Evolutionary conservation across 1,140 invertebrate species (phyloP).

Genomic region (Apis laboriosa): DNA sequence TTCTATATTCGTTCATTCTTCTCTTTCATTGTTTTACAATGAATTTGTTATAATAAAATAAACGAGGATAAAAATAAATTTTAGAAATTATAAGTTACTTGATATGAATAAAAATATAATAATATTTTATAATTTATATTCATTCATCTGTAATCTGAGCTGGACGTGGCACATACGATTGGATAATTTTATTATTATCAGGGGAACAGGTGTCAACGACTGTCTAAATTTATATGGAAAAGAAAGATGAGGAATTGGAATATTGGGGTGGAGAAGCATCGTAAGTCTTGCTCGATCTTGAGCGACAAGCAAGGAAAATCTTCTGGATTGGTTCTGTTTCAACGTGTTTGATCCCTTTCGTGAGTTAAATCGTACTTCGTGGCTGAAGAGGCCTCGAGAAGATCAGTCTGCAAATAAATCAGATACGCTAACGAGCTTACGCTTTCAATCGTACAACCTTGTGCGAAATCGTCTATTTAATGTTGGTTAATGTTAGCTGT

Average conservation of each 20-base stretch:
- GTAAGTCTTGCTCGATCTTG: slow-evolving; percentile 6
- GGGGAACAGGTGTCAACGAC: background rate
- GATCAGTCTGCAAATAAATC: slow-evolving; percentile 42
- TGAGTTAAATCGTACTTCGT: slow-evolving; percentile 2
- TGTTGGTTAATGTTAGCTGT: background rate
- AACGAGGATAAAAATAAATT: too few relatives aligned
- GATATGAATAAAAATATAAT: too few relatives aligned
- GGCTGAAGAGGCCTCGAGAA: slow-evolving; percentile 13
- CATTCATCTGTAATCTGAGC: background rate
- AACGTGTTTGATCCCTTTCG: slow-evolving; percentile 13
- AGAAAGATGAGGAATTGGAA: background rate
- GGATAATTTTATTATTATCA: background rate
- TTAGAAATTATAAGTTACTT: too few relatives aligned
- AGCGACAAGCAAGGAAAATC: slow-evolving; percentile 13
- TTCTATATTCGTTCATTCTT: too few relatives aligned
- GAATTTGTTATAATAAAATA: too few relatives aligned
- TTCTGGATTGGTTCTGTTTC: background rate
- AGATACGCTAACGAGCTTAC: slow-evolving; percentile 33
- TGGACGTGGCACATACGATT: too few relatives aligned
- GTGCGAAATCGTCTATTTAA: background rate
- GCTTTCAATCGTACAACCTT: background rate
- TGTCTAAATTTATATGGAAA: slow-evolving; percentile 11
- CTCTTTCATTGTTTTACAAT: too few relatives aligned
- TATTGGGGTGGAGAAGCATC: background rate
- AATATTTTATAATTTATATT: too few relatives aligned